Evolutionary conservation across 2,888 invertebrate species (phyloP), one percentile per base, ranked within the genome.

Genomic region (Synanthedon myopaeformis): DNA sequence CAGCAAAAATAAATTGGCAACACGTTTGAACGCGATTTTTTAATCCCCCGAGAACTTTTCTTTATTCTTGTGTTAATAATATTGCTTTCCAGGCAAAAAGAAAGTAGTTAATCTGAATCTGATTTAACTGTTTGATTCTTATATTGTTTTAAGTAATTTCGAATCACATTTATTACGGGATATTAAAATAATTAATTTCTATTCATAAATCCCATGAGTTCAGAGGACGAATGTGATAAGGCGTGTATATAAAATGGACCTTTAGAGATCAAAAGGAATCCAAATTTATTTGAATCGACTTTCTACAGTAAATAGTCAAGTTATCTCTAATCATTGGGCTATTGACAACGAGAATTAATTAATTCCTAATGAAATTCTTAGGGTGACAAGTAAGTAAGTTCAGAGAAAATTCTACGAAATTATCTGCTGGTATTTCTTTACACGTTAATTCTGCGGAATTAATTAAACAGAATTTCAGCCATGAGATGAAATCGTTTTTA

Each of bases 1-100:
- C 65, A 69, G 65, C 65, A 67, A 73, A 72, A 74, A 72, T 69
- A 73, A 74, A 77, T 70, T 72, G 64, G 60, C 63, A 65, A 61
- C 70, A 71, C 69, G 66, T 69, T 74, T 69, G 57, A 65, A 65
- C 62, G 65, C 64, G 68, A 74, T 72, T 74, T 62, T 69, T 71
- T 65, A 62, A 41, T 51, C 49, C 8, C 49, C 23, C 0, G 23
- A 49, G 49, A 49, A 17, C 17, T 17, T 49, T 19, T 17, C 49
- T 14, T 49, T 17, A 14, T 49, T 49, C 49, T 49, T 49, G 23
- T 8, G 12, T 45, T 13, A 6, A 42, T 42, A 12, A n/a, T 13
- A 45, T 14, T 14, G 6, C n/a, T 14, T 45, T n/a, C 45, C 45
- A 0, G 13, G 45, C 45, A n/a, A 10, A 14, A n/a, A 45, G 45